Percentiles rank a stretch among this genome's conserved stretches.
Conservation (phyloP, 2,888 invertebrate genomes). For the Tenthredo mesomela region DNA sequence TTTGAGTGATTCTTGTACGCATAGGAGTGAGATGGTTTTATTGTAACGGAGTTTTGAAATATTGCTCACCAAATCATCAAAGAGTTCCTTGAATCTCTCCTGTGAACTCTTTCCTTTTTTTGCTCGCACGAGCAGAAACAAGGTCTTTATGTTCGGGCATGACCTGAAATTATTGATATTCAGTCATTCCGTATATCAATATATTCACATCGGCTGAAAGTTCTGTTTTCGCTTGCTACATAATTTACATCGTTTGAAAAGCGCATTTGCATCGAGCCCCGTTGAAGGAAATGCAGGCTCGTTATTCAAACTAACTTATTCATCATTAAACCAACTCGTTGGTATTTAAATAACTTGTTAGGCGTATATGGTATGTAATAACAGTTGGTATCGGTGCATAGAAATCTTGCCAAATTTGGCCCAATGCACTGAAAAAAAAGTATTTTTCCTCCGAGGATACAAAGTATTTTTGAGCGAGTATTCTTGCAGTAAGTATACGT, state of each 20-base stretch:
- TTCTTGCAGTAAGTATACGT: too few relatives aligned
- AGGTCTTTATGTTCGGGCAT: constrained; percentile 70
- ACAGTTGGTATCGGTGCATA: not conserved
- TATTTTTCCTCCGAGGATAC: too few relatives aligned
- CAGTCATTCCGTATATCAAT: not conserved
- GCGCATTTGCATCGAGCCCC: not conserved
- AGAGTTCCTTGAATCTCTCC: constrained; percentile 71
- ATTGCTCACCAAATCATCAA: constrained; percentile 71
- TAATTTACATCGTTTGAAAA: not conserved
- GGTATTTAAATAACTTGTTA: not conserved
- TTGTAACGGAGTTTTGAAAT: not conserved
- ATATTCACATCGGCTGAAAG: not conserved
- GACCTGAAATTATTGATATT: constrained; percentile 61
- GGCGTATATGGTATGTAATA: not conserved
- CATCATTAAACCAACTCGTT: not conserved
- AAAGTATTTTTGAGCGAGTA: too few relatives aligned
- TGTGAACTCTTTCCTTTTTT: constrained; percentile 73
- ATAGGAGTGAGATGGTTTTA: not conserved
- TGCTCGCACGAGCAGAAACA: constrained; percentile 73
- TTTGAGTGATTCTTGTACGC: too few relatives aligned
- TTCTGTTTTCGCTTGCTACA: not conserved
- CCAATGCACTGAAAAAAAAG: too few relatives aligned
- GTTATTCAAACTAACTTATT: not conserved
- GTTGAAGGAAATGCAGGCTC: not conserved
- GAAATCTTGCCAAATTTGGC: not conserved